Base-by-base conservation (phyloP, 2,113 vertebrate species). In the Osmerus mordax region DNA sequence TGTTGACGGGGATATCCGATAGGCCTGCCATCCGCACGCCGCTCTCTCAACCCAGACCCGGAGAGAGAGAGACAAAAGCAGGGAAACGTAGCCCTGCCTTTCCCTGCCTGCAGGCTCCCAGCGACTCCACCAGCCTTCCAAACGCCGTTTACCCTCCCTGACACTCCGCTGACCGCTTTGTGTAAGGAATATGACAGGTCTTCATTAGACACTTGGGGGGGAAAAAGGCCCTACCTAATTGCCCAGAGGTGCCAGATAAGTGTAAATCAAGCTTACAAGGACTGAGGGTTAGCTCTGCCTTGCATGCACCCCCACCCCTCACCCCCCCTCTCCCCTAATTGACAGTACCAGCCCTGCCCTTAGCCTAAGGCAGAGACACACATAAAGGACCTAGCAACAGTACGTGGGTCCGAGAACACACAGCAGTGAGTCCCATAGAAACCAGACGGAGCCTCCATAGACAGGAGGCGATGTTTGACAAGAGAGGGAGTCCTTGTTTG, bases 291-390 rank as follows among this genome's bases (percentile, higher is more conserved):
- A 65, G 74, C 66, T 69, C 68, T 51, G 61, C 54, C 13, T 56
- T n/a, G 41, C 9, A 56, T 18, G 55, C 55, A 1, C 55, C 4
- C n/a, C 55, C 15, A 3, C 7, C 54, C n/a, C 54, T n/a, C 54
- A 2, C 9, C 41, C 9, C 41, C 0, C 41, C 41, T 7, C 41
- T 47, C 41, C 28, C 29, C 28, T 15, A 64, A 28, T 70, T 84
- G 88, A 87, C 84, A 83, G 77, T 76, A n/a, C 54, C 67, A 66
- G 87, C 87, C 87, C 83, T 75, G 84, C 86, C 87, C 85, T 85
- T 80, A 82, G 86, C 84, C 82, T 73, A 72, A 2, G 70, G 79
- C 77, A 71, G 21, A 47, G 9, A 11, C 41, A n/a, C 71, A 77
- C 75, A 47, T 41, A 18, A 56, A 70, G 65, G 58, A 75, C 74